phyloP scores from a whole-genome alignment of 2,797 vertebrate species.

The Poecilia picta region DNA sequence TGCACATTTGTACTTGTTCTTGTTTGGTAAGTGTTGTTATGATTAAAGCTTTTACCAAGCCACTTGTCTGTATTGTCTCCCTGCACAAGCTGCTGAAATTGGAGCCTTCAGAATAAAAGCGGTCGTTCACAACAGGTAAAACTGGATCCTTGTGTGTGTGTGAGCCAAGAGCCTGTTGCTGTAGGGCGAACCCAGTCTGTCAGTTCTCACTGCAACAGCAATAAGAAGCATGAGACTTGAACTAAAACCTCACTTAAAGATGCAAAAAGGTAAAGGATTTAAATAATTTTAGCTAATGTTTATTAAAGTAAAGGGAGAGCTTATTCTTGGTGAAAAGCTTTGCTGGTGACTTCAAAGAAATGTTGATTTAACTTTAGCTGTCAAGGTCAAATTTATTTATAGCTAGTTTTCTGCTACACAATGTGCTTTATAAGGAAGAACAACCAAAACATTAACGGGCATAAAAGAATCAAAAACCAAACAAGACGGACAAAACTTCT shows the following conservation, averaged over 20 bases:
- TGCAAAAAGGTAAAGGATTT: conserved; percentile 28
- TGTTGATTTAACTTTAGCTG: background rate
- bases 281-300: background rate
- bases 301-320: background rate
- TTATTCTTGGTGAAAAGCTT: background rate
- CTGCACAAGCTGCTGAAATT: conserved; percentile 21
- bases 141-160: conserved; percentile 14
- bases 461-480: too few species aligned
- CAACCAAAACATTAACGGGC: too few species aligned
- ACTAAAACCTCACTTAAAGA: background rate
- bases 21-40: conserved; percentile 62
- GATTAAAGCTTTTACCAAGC: conserved; percentile 71
- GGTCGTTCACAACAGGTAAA: conserved; percentile 37
- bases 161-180: conserved; percentile 25
- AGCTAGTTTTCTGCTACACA: too few species aligned
- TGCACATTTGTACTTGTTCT: conserved; percentile 51
- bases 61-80: conserved; percentile 34
- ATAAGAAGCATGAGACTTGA: background rate
- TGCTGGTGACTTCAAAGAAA: background rate
- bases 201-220: conserved; percentile 9
- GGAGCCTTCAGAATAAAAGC: conserved; percentile 4
- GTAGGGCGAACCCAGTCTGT: conserved; percentile 11
- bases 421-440: too few species aligned
- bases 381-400: too few species aligned
- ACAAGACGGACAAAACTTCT: too few species aligned